A percentile compares a stretch with the other conserved stretches of the same genome.
phyloP scores from a whole-genome alignment of 1,140 invertebrate genomes.

The Marisa cornuarietis region DNA sequence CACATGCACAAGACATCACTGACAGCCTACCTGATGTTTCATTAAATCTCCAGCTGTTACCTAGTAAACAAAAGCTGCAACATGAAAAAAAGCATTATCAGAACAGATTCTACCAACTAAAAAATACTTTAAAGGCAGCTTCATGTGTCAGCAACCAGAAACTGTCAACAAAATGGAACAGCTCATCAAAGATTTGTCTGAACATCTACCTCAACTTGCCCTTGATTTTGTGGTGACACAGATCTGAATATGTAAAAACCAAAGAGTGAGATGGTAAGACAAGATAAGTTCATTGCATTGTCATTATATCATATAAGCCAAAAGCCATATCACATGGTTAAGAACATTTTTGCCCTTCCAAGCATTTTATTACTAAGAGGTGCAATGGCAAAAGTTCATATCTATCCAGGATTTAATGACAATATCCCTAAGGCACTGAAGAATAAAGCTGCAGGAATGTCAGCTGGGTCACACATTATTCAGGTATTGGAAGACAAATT shows the following conservation, averaged over 20 bases:
- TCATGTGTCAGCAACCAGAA: not conserved
- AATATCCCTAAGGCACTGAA: not conserved
- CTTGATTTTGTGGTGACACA: not conserved
- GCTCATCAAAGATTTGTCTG: not conserved
- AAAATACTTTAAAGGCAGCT: not conserved
- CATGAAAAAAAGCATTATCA: too few relatives aligned
- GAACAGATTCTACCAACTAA: too few relatives aligned
- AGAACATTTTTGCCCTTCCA: not conserved
- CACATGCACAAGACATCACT: too few relatives aligned
- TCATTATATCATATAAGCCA: too few relatives aligned
- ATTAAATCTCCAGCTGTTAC: too few relatives aligned
- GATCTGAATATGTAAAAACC: not conserved
- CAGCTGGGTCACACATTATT: too few relatives aligned
- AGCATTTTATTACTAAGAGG: not conserved
- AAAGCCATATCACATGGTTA: not conserved
- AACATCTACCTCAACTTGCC: too few relatives aligned
- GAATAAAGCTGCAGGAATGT: not conserved
- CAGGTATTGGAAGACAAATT: too few relatives aligned
- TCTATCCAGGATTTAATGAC: constrained; percentile 1
- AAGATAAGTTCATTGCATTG: not conserved
- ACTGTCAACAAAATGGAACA: not conserved
- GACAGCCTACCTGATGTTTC: too few relatives aligned
- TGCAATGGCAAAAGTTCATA: not conserved
- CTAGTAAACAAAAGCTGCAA: too few relatives aligned
- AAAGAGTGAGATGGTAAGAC: not conserved